phyloP scores from a whole-genome alignment of 2,113 vertebrate species.

The Laticauda laticaudata region DNA sequence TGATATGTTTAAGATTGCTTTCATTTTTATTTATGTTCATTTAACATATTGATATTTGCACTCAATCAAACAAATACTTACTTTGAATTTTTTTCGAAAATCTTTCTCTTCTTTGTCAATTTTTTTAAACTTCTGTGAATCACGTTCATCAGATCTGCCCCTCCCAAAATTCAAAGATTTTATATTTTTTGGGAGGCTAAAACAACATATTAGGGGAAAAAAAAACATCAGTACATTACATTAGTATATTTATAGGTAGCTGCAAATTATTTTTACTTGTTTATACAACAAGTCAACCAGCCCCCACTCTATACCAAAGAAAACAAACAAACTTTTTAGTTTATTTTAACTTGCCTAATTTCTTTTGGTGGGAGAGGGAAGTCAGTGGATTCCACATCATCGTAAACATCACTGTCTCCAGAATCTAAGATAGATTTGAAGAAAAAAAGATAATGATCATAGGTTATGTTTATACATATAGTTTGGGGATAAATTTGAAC shows the following conservation, averaged over 20 bases:
- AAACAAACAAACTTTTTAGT: background rate
- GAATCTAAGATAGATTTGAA: conserved; percentile 52
- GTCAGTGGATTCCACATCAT: conserved; percentile 81
- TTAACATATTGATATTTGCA: background rate
- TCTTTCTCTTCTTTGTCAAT: conserved; percentile 90
- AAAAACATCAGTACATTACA: background rate
- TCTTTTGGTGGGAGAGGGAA: conserved; percentile 66
- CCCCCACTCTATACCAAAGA: background rate
- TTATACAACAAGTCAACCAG: background rate
- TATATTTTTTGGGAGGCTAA: conserved; percentile 52
- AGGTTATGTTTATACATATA: background rate
- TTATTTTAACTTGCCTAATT: conserved; percentile 69
- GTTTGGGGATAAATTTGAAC: background rate
- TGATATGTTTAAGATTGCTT: background rate
- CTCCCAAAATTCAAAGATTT: conserved; percentile 40
- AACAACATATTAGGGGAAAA: conserved; percentile 29
- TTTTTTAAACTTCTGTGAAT: conserved; percentile 81
- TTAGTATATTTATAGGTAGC: background rate
- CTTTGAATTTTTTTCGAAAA: conserved; percentile 92
- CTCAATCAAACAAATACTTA: conserved; percentile 52
- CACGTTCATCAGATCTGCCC: conserved; percentile 58
- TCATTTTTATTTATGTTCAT: background rate
- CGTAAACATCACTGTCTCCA: conserved; percentile 80
- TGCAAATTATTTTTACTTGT: background rate
- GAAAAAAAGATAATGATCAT: background rate